Evolutionary conservation across 2,113 vertebrate species (phyloP), one percentile per base, ranked within the genome.

Genomic region (Xiphophorus maculatus): DNA sequence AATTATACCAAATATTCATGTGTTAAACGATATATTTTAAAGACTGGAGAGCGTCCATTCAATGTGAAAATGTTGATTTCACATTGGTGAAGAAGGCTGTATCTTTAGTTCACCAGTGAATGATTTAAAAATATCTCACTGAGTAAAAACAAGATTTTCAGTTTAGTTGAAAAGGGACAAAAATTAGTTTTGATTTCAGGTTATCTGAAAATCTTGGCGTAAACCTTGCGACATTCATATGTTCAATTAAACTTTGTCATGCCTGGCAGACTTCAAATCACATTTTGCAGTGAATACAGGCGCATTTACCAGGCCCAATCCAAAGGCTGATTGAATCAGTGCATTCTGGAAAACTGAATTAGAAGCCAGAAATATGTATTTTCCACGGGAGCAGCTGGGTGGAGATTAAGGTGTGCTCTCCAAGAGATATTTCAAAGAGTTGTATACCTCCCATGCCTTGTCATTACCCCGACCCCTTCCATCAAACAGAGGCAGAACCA

Each of bases 401-500:
- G 54, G n/a, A 72, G 77, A 74, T 63, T 69, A 77, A 84, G 80
- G 84, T 87, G 79, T 79, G 62, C 48, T 80, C 11, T 33, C 72
- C 65, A 10, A 33, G 64, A 80, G 37, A 67, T 61, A 11, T 87
- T 80, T 87, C 75, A 85, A 82, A 85, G 81, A 63, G 35, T 25
- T n/a, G 2, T 25, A 8, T 15, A 15, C 63, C 66, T 66, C 80
- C 63, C 48, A 69, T 67, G 80, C 86, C 91, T 90, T 92, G 87
- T 90, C 86, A 93, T 93, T 91, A 93, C 33, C 44, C 27, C 13
- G 2, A 66, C 62, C 29, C 60, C 62, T 76, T 77, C 70, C 71
- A 87, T 89, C 83, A 90, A 85, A 84, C 22, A 75, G 30, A 77
- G 33, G 72, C 73, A 61, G 66, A 74, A 70, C 79, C 69, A 61